Evolutionary conservation across 1,140 invertebrate genomes (phyloP), one percentile per base, ranked within the genome.

Genomic region (Chelonus insularis): DNA sequence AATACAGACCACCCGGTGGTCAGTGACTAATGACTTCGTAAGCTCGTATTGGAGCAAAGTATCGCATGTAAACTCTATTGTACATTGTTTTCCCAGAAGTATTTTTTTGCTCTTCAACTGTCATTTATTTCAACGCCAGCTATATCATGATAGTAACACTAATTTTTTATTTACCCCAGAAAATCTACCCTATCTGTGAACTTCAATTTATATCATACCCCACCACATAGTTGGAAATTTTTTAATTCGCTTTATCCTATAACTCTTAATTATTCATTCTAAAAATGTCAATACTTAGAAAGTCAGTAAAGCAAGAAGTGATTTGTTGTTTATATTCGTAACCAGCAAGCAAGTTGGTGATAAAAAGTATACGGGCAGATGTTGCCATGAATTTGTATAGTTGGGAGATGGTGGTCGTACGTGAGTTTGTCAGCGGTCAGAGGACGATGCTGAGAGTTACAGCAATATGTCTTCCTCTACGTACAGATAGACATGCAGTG

Each of bases 371-470:
- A 43, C 12, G 16, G 18, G 21, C 45, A 48, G 45, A 48, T 48
- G 45, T 48, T 48, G 45, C 20, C 20, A 23, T 23, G 45, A 18
- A 48, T 48, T 20, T 48, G 45, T 18, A 48, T 48, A 11, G 20
- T 20, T n/a, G 45, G n/a, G 8, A n/a, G n/a, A 14, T 39, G 36
- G 36, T 14, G 36, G 36, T 39, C 20, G 45, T 45, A 48, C 45
- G 45, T 48, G 45, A 48, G 45, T 48, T 48, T 48, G 45, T 48
- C 45, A 48, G 45, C 21, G 45, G 45, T 48, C 45, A 48, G 21
- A 18, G 21, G 45, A 23, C 45, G 12, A n/a, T n/a, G 45, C 45
- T 48, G 45, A 48, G 45, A 48, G 21, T 48, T 48, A 48, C 23
- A 29, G 21, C 45, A 18, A 48, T 48, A 4, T 48, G 23, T 48